These are phyloP conservation scores for Clarias platycephalus DNA, from an alignment of 2,797 vertebrate genomes.

Conservation along the genomic window DNA sequence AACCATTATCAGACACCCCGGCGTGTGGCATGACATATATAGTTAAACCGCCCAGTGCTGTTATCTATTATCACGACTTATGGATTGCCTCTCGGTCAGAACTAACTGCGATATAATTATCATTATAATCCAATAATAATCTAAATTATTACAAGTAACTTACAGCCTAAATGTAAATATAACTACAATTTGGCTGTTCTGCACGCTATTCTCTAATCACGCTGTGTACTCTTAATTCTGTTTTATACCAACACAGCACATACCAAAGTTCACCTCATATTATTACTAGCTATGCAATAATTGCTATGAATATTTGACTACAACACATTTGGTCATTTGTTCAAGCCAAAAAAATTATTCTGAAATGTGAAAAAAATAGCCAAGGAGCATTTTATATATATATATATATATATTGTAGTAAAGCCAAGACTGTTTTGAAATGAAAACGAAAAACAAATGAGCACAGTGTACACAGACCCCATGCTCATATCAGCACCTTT, in stretches of 20 bases:
- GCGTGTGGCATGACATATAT: too few species aligned
- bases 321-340: neutral
- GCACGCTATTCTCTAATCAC: neutral
- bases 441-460: neutral
- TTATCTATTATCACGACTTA: too few species aligned
- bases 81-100: too few species aligned
- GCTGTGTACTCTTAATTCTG: neutral
- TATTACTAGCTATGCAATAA: neutral
- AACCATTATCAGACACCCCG: too few species aligned
- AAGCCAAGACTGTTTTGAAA: neutral
- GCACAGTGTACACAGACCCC: neutral
- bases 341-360: neutral
- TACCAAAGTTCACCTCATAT: too few species aligned
- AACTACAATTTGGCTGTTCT: neutral
- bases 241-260: neutral
- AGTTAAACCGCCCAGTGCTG: too few species aligned
- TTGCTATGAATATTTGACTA: too few species aligned
- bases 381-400: neutral
- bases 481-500: slow-evolving; percentile 2
- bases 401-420: neutral
- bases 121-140: neutral
- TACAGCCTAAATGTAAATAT: neutral
- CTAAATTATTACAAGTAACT: neutral
- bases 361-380: neutral
- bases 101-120: too few species aligned